Conservation (phyloP, 2,888 invertebrate genomes). For the Lepeophtheirus nordmannii region DNA sequence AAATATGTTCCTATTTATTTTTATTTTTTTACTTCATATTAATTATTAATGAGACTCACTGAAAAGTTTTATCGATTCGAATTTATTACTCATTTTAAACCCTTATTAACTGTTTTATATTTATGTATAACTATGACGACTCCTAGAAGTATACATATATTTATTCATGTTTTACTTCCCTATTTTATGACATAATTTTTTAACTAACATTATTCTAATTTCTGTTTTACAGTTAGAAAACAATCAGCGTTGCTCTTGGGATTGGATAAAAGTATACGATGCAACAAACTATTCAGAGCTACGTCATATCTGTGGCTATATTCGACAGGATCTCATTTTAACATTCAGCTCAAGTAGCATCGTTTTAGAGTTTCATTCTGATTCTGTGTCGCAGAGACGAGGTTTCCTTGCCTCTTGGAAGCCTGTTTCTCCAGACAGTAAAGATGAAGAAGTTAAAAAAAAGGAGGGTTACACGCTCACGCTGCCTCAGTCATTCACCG, state of each 20-base stretch:
- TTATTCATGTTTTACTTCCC: too few species aligned
- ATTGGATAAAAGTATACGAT: constrained; percentile 21
- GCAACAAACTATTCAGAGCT: background rate
- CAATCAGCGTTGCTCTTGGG: constrained; percentile 10
- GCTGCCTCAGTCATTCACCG: constrained; percentile 10
- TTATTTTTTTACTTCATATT: too few species aligned
- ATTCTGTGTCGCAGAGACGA: background rate
- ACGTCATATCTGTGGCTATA: constrained; percentile 10
- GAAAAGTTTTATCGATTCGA: too few species aligned
- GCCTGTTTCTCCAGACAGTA: background rate
- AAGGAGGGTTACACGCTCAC: constrained; percentile 12
- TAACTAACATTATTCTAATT: background rate
- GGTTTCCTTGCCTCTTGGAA: constrained; percentile 23
- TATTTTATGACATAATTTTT: too few species aligned
- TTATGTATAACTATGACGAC: too few species aligned
- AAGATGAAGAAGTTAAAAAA: background rate
- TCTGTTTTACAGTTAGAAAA: constrained; percentile 5
- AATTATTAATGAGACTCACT: too few species aligned
- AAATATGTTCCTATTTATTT: too few species aligned
- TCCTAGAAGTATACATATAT: too few species aligned
- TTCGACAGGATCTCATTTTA: constrained; percentile 16
- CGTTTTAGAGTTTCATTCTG: constrained; percentile 3
- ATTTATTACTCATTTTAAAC: too few species aligned
- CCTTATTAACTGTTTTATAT: too few species aligned
- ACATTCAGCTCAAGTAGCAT: constrained; percentile 5